A percentile compares a stretch with the other conserved stretches of the same genome.
These are phyloP conservation scores for Oxyruncus cristatus DNA, from an alignment of 2,113 vertebrate genomes.

Conservation along the genomic window DNA sequence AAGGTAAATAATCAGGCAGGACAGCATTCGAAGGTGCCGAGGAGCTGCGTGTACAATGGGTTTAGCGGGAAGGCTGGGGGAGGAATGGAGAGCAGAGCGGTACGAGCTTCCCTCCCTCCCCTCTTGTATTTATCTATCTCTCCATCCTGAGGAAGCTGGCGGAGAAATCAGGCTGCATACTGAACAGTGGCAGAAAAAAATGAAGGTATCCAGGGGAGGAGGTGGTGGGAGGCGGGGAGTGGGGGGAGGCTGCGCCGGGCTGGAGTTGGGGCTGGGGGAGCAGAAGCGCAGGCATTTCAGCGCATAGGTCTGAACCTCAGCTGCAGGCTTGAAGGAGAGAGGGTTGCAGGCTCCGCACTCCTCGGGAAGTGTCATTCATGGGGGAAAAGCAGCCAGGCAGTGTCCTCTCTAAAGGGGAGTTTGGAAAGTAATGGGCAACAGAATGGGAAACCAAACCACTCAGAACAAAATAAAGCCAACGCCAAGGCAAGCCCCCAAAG, in stretches of 20 bases:
- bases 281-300: constrained; percentile 1
- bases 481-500: not conserved
- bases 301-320: not conserved
- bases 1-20: constrained; percentile 43
- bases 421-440: not conserved
- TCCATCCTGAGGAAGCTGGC: constrained; percentile 25
- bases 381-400: constrained; percentile 33
- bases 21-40: constrained; percentile 18
- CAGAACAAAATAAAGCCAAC: not conserved
- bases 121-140: not conserved
- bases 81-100: constrained; percentile 19
- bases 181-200: constrained; percentile 19
- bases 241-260: not conserved
- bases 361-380: constrained; percentile 43
- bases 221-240: not conserved
- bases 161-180: constrained; percentile 31
- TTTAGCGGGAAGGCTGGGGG: constrained; percentile 5
- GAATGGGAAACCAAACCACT: not conserved
- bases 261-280: not conserved
- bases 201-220: not conserved
- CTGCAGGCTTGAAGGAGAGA: not conserved
- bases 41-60: constrained; percentile 4
- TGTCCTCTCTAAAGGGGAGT: not conserved
- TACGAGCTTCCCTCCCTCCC: not conserved
- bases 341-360: constrained; percentile 13